phyloP scores from a whole-genome alignment of 2,113 vertebrate species.

The Neolamprologus ventralis region DNA sequence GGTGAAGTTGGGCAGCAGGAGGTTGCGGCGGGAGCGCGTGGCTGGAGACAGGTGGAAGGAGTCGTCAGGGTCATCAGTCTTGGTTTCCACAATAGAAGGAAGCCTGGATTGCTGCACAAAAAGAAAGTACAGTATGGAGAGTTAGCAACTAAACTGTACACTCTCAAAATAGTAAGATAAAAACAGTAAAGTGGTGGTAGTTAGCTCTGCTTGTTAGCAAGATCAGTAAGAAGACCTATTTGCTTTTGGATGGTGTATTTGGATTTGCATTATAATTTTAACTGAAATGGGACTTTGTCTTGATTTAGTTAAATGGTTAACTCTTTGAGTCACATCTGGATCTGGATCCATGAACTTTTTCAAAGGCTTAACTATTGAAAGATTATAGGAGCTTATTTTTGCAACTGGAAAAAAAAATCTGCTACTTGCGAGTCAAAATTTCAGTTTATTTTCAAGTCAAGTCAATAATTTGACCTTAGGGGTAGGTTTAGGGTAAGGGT shows the following conservation, averaged over 20 bases:
- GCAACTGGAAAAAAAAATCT: neutral
- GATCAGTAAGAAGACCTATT: neutral
- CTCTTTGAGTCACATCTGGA: neutral
- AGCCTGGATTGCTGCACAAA: conserved; percentile 73
- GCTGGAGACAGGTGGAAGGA: conserved; percentile 69
- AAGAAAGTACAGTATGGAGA: neutral
- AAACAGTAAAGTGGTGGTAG: neutral
- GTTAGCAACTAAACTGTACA: neutral
- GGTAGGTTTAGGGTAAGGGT: neutral
- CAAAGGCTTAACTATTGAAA: neutral
- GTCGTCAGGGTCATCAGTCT: conserved; percentile 61
- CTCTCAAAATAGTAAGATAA: neutral
- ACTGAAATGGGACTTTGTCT: neutral
- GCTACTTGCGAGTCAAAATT: neutral
- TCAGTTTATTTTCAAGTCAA: neutral
- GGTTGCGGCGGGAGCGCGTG: conserved; percentile 69
- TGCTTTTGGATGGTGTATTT: neutral
- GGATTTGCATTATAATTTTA: neutral
- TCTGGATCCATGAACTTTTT: neutral
- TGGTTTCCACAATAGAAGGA: conserved; percentile 78
- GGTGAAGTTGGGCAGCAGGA: conserved; percentile 80
- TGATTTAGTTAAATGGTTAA: neutral
- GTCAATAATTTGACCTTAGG: neutral
- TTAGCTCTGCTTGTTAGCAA: neutral
- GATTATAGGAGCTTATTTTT: neutral